Conservation (phyloP, 2,888 invertebrate genomes). For the Lepidocyrtoides sp. region DNA sequence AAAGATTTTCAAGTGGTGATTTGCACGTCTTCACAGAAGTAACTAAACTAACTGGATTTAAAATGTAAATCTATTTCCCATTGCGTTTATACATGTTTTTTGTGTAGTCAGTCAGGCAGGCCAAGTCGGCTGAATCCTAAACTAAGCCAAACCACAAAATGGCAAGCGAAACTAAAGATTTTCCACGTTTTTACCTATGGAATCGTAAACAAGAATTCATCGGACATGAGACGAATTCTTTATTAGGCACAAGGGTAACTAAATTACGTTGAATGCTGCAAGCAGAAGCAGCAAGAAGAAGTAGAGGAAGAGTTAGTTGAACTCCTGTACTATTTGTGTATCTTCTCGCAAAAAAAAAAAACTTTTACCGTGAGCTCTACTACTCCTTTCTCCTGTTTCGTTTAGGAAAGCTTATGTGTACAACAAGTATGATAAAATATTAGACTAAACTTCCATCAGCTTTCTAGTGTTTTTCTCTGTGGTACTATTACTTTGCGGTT, state of each 20-base stretch:
- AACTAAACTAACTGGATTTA: slow-evolving; percentile 57
- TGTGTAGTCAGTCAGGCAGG: not conserved
- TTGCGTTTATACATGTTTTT: no score
- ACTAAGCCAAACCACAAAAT: not conserved
- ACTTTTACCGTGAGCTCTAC: not conserved
- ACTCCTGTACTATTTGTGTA: not conserved
- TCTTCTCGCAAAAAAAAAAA: not conserved
- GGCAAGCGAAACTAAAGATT: slow-evolving; percentile 19
- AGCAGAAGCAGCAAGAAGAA: not conserved
- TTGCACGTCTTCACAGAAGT: slow-evolving; percentile 45
- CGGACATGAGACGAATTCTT: slow-evolving; percentile 71
- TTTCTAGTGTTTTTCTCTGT: not conserved
- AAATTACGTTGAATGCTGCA: slow-evolving; percentile 43
- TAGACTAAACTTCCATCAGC: not conserved
- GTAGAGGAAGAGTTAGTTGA: not conserved
- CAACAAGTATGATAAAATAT: not conserved
- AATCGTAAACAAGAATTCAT: slow-evolving; percentile 68
- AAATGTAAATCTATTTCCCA: slow-evolving; percentile 57
- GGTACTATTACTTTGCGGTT: slow-evolving; percentile 11
- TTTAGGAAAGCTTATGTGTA: no score
- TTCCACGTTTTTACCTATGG: slow-evolving; percentile 41
- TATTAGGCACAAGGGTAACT: slow-evolving; percentile 48
- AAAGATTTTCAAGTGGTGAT: slow-evolving; percentile 12
- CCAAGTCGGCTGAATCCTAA: not conserved
- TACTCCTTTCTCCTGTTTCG: no score